These are phyloP conservation scores for Morone chrysops DNA, from an alignment of 2,113 vertebrate species.

Conservation along the genomic window DNA sequence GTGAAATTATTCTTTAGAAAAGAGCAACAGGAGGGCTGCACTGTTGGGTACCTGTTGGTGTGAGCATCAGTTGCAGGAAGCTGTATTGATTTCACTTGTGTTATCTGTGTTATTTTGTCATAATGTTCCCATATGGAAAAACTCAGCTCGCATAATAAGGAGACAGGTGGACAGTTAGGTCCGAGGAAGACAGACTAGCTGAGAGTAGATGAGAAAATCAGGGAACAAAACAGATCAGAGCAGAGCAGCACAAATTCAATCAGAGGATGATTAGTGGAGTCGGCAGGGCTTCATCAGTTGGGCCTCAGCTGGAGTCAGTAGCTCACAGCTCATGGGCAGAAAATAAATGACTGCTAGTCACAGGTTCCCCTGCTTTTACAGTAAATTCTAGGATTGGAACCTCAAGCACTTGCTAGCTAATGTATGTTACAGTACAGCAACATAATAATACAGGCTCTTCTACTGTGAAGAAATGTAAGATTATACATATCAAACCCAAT, in stretches of 20 bases:
- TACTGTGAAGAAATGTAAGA: neutral
- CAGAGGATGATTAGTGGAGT: conserved; percentile 50
- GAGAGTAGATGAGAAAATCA: conserved; percentile 17
- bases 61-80: conserved; percentile 9
- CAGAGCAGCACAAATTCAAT: conserved; percentile 39
- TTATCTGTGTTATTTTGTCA: conserved; percentile 5
- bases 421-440: conserved; percentile 32
- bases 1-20: conserved; percentile 34
- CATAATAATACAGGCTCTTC: neutral
- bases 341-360: conserved; percentile 48
- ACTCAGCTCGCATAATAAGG: neutral
- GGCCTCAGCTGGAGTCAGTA: conserved; percentile 55
- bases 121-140: conserved; percentile 9
- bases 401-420: conserved; percentile 12
- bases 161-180: neutral
- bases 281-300: conserved; percentile 34
- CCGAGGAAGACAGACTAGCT: neutral
- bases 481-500: conserved; percentile 11
- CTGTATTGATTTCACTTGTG: conserved; percentile 14
- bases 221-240: conserved; percentile 35
- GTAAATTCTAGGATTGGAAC: conserved; percentile 24
- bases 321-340: conserved; percentile 31
- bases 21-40: conserved; percentile 3
- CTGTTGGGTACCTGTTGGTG: neutral
- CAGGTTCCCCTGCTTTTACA: conserved; percentile 10